Base-by-base conservation (phyloP, 2,797 vertebrate genomes). In the Parotocinclus haroldoi region DNA sequence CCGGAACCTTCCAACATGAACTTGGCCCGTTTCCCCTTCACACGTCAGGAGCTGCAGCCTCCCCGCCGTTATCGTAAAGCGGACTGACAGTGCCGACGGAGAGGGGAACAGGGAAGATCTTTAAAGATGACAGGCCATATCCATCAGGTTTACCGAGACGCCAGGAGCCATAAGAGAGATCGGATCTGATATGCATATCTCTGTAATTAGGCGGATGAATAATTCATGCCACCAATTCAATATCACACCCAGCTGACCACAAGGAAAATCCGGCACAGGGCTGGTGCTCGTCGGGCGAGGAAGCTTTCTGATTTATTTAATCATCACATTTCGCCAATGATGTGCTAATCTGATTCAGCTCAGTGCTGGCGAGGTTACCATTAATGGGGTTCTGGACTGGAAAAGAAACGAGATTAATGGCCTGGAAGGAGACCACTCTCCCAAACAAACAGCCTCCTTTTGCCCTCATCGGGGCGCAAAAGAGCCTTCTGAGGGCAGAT, bases 111-210 rank as follows among this genome's bases (percentile, higher is more conserved):
- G 40, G 13, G 18, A 12, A 17, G 61, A 63, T 59, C 42, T 64
- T 58, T 64, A 64, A 12, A 73, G 60, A 69, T 36, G 60, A 71
- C 55, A 65, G 50, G 65, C 56, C 69, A 55, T 62, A 72, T 65
- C 68, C 59, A 69, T 69, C 65, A 55, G 55, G 72, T 73, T 72
- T 73, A 73, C 57, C 8, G 50, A 73, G 37, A 53, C 63, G 67
- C 71, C 73, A 68, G 51, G 68, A 70, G 69, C 49, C 45, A 73
- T 71, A 72, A 76, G 69, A 64, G 46, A 73, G 18, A 71, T 51
- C 19, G 60, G 72, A 75, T 79, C 72, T 78, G 66, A 76, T 76
- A 73, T 76, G 76, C 72, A 75, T 73, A 67, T 73, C 50, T 66
- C 50, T 69, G 71, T 76, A 78, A 77, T 76, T 66, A 76, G 49